Percentiles rank a stretch among this genome's conserved stretches.
These are phyloP conservation scores for Vimba vimba DNA, from an alignment of 2,113 vertebrate genomes.

Conservation along the genomic window DNA sequence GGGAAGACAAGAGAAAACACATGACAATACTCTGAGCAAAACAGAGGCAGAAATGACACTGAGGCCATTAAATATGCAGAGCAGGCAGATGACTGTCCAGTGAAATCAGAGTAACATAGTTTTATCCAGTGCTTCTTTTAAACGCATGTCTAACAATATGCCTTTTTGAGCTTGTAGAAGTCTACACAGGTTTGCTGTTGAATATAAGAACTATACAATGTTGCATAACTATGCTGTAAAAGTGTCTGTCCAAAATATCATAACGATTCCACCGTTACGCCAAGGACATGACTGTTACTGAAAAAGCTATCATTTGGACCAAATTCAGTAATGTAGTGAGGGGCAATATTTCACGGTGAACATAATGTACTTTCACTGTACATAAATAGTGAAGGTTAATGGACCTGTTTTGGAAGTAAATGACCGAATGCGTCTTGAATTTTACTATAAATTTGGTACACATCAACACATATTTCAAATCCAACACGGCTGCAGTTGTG, in stretches of 20 bases:
- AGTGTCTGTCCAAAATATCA: not conserved
- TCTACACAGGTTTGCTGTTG: not conserved
- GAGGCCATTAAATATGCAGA: constrained; percentile 55
- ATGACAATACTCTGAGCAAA: constrained; percentile 59
- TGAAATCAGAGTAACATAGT: constrained; percentile 55
- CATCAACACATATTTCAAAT: not conserved
- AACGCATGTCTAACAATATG: no score
- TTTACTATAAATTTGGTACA: not conserved
- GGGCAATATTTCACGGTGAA: constrained; percentile 3
- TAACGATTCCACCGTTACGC: not conserved
- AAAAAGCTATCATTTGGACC: constrained; percentile 9
- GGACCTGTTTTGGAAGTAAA: not conserved
- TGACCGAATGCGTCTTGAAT: not conserved
- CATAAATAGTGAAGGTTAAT: constrained; percentile 15
- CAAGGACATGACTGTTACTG: constrained; percentile 3
- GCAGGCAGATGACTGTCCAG: constrained; percentile 33
- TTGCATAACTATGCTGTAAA: not conserved
- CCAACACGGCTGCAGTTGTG: not conserved
- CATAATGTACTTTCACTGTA: not conserved
- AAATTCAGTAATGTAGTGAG: constrained; percentile 17
- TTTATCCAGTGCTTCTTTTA: not conserved
- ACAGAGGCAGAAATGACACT: constrained; percentile 43
- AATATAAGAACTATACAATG: not conserved
- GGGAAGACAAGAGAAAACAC: constrained; percentile 57
- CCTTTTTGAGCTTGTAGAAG: not conserved